Evolutionary conservation across 2,113 vertebrate species (phyloP).

Genomic region (Corythornis vintsioides): DNA sequence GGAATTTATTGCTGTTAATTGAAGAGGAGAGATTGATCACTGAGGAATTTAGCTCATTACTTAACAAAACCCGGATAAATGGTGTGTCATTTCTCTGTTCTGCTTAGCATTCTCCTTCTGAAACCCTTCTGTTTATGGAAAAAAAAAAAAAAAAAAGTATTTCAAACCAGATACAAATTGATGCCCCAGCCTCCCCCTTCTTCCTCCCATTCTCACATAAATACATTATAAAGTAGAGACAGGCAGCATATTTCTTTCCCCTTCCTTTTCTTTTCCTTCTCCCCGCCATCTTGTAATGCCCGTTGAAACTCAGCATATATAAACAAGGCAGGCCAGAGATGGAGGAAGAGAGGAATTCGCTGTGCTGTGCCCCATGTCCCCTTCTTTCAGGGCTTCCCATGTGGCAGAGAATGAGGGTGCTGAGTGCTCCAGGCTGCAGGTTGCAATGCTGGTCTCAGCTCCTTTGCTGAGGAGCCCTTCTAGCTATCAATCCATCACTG

Average conservation of each 20-base stretch:
- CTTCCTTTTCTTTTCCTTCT: not conserved
- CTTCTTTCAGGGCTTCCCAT: not conserved
- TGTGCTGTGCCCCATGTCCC: not conserved
- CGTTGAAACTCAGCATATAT: not conserved
- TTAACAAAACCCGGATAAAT: slow-evolving; percentile 65
- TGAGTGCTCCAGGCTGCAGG: not conserved
- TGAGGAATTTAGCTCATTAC: slow-evolving; percentile 50
- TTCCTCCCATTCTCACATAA: not conserved
- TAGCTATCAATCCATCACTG: slow-evolving; percentile 36
- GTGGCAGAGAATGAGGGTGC: not conserved
- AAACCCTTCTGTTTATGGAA: not conserved
- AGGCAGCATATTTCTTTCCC: not conserved
- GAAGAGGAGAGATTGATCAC: slow-evolving; percentile 63
- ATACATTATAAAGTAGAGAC: not conserved
- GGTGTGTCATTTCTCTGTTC: slow-evolving; percentile 28
- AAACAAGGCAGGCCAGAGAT: not conserved
- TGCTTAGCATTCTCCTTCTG: slow-evolving; percentile 40
- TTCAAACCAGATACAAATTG: slow-evolving; percentile 4
- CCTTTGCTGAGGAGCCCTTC: not conserved
- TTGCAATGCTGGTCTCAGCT: not conserved
- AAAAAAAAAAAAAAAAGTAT: not conserved
- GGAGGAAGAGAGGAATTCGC: not conserved
- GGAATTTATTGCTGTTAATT: slow-evolving; percentile 66
- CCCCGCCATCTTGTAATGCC: not conserved
- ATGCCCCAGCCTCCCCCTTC: not conserved